These are phyloP conservation scores for Stenurella melanura DNA, from an alignment of 2,888 invertebrate species.

Conservation along the genomic window DNA sequence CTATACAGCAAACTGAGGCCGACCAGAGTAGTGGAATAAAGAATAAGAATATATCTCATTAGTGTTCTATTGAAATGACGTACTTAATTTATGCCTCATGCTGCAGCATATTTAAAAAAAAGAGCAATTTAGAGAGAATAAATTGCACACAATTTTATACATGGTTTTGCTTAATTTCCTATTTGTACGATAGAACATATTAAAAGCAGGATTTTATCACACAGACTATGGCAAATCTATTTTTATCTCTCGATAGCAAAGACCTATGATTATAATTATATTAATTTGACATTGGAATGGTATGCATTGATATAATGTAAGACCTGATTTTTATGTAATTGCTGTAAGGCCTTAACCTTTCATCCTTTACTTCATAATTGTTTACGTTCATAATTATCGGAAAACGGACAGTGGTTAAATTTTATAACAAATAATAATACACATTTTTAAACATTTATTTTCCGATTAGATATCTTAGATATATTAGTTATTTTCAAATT, in stretches of 20 bases:
- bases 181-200: no score
- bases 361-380: constrained; percentile 14
- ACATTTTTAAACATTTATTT: background rate
- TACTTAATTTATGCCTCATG: no score
- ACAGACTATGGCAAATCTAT: constrained; percentile 16
- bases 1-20: no score
- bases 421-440: background rate
- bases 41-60: no score
- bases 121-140: no score
- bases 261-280: constrained; percentile 19
- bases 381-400: constrained; percentile 13
- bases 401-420: constrained; percentile 18
- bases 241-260: constrained; percentile 25
- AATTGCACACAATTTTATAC: no score
- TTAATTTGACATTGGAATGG: constrained; percentile 13
- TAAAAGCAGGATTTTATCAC: constrained; percentile 16
- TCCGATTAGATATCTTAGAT: no score
- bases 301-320: background rate
- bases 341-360: constrained; percentile 33
- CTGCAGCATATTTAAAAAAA: no score
- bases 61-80: no score
- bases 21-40: no score
- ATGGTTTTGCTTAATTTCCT: no score
- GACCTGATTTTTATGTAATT: constrained; percentile 24
- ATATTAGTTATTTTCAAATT: no score